Base-by-base conservation (phyloP, 2,797 vertebrate genomes). In the Odontamblyopus lacepedii region DNA sequence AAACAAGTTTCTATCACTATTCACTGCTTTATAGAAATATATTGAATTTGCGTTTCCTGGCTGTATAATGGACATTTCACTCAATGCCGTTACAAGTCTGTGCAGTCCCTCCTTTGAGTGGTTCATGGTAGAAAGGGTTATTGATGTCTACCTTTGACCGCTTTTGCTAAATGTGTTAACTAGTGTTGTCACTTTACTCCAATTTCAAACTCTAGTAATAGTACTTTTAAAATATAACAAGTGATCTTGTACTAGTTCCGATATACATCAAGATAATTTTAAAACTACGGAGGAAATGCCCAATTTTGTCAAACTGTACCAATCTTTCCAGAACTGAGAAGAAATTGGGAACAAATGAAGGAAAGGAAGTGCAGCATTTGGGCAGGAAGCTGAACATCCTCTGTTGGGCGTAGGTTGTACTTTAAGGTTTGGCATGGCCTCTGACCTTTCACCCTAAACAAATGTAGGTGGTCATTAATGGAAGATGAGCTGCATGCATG, bases 301-400 rank as follows among this genome's bases (percentile, higher is more conserved):
- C 15, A 15, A 44, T 48, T 48, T 56, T 9, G 35, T 38, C 15
- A 3, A 9, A n/a, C 19, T 56, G n/a, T 56, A 56, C n/a, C n/a
- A 56, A 56, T 3, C 11, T 56, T 23, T 51, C 2, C 51, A 18
- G 56, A 41, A 55, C 67, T 30, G 78, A 67, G 76, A 72, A 50
- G 32, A 18, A 55, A 2, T 3, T 1, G 63, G n/a, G 38, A 30
- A 30, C 7, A 66, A 59, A 4, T 44, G 48, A 63, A 63, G 64
- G 66, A 79, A 59, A 79, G 87, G 83, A 90, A 81, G 74, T 74
- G 67, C 57, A 72, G 77, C 85, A 90, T 93, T 83, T 91, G 91
- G 87, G 85, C 71, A 87, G 88, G 88, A 90, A 86, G 67, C 79
- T 29, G 26, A 68, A 74, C 80, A 83, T 90, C 87, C 81, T 75